Evolutionary conservation across 2,113 vertebrate species (phyloP).

Genomic region (Nerophis ophidion): DNA sequence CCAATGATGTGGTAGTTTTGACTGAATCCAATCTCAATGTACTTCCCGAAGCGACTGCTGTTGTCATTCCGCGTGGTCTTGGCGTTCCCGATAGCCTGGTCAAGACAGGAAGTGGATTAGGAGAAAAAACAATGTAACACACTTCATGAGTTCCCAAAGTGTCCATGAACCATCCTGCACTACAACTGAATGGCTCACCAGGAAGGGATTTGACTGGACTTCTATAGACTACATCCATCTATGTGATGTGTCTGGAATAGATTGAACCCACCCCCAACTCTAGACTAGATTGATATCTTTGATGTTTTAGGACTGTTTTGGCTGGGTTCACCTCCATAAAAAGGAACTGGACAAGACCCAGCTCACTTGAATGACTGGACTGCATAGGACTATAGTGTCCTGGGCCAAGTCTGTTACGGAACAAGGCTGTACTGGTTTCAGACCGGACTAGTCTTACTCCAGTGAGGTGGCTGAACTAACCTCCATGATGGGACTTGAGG

Average conservation of each 20-base stretch:
- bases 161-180: too few species aligned
- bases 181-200: background rate
- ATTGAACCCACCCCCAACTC: too few species aligned
- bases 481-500: slow-evolving; percentile 95
- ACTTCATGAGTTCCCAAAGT: too few species aligned
- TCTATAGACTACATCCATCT: background rate
- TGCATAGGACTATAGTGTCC: background rate
- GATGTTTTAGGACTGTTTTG: background rate
- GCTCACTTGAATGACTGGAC: background rate
- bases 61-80: slow-evolving; percentile 95
- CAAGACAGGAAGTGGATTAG: background rate
- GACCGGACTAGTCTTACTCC: too few species aligned
- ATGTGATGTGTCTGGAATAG: too few species aligned
- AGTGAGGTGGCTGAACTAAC: slow-evolving; percentile 46
- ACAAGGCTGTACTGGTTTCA: background rate
- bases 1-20: slow-evolving; percentile 83
- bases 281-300: background rate
- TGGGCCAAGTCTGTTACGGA: too few species aligned
- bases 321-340: too few species aligned
- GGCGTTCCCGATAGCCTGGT: slow-evolving; percentile 89
- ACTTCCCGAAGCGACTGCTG: slow-evolving; percentile 96
- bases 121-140: too few species aligned
- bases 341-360: too few species aligned
- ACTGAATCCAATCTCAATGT: slow-evolving; percentile 91
- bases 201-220: background rate